Conservation (phyloP, 1,140 invertebrate species). For the Aethina tumida region DNA sequence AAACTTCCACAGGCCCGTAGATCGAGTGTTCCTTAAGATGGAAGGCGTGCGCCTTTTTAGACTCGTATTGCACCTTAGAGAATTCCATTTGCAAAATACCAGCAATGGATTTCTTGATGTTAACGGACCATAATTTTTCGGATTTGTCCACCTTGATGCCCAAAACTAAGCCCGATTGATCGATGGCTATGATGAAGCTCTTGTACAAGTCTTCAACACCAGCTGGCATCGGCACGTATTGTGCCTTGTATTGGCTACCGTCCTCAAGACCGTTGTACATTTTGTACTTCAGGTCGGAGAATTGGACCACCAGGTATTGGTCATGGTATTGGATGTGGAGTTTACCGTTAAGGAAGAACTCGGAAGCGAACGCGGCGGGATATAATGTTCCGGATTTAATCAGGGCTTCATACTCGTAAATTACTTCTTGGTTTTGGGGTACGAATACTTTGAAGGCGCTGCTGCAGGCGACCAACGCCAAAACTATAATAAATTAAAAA, state of each 20-base stretch:
- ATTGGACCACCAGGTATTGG: slow-evolving; percentile 25
- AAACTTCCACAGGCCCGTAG: slow-evolving; percentile 14
- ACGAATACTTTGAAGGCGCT: no score
- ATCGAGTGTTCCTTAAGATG: slow-evolving; percentile 14
- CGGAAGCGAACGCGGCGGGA: slow-evolving; percentile 31
- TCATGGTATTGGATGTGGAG: slow-evolving; percentile 28
- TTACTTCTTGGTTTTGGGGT: slow-evolving; percentile 30
- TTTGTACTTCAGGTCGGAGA: slow-evolving; percentile 31
- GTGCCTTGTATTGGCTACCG: slow-evolving; percentile 10
- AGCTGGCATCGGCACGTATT: slow-evolving; percentile 15
- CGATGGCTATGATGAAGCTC: slow-evolving; percentile 31
- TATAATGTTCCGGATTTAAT: slow-evolving; percentile 32
- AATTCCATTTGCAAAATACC: slow-evolving; percentile 33
- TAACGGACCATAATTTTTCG: slow-evolving; percentile 31
- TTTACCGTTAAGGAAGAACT: slow-evolving; percentile 30
- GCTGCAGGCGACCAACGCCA: no score
- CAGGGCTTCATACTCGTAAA: slow-evolving; percentile 35
- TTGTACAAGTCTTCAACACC: slow-evolving; percentile 22
- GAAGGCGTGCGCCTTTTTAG: slow-evolving; percentile 14
- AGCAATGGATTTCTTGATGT: slow-evolving; percentile 36
- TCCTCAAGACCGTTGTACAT: slow-evolving; percentile 30
- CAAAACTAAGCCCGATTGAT: slow-evolving; percentile 24
- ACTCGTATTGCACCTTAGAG: neutral
- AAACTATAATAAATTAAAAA: no score
- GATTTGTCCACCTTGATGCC: slow-evolving; percentile 10